Conservation (phyloP, 2,888 invertebrate species). For the Blastobasis lacticolella region DNA sequence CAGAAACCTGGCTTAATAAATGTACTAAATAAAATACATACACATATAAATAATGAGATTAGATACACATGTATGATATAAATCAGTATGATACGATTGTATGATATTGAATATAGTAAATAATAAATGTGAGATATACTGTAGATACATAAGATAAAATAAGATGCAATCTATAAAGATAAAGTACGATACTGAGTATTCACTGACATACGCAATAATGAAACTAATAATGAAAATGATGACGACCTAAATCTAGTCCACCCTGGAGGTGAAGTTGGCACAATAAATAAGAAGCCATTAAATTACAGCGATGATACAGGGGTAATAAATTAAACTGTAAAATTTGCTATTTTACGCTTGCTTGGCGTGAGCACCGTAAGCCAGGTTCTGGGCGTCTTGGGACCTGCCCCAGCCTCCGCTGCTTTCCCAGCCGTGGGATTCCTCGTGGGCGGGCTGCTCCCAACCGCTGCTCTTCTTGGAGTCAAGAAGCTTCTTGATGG, state of each 20-base stretch:
- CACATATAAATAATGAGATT: no score
- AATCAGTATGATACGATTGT: no score
- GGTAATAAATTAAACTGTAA: conserved; percentile 11
- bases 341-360: conserved; percentile 38
- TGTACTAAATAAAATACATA: no score
- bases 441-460: conserved; percentile 77
- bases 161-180: neutral
- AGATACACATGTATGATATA: no score
- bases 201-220: neutral
- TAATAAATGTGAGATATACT: no score
- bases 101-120: no score
- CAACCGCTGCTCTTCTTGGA: conserved; percentile 81
- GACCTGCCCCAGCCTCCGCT: conserved; percentile 80
- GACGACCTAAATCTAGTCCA: neutral
- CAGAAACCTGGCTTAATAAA: neutral
- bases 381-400: conserved; percentile 77
- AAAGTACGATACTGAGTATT: neutral
- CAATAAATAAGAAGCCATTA: neutral
- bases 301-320: neutral
- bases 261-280: no score
- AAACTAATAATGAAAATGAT: neutral
- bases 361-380: conserved; percentile 78
- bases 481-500: conserved; percentile 79
- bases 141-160: no score
- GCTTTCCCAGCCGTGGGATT: conserved; percentile 59